These are phyloP conservation scores for Semicossyphus pulcher DNA, from an alignment of 2,113 vertebrate genomes.

Conservation along the genomic window DNA sequence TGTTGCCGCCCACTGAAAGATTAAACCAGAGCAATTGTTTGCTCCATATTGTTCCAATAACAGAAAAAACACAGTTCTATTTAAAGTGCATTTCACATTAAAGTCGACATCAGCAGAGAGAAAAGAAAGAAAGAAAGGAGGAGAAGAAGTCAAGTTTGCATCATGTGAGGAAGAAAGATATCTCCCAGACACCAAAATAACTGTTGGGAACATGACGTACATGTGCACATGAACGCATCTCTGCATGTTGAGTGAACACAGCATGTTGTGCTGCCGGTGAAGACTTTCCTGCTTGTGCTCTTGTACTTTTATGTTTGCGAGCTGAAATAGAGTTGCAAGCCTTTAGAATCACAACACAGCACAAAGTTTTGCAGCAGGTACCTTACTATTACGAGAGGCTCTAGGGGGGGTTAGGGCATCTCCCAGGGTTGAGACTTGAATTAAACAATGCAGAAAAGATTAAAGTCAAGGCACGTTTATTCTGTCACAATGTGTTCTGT, in stretches of 20 bases:
- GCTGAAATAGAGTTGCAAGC: not conserved
- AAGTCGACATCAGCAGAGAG: constrained; percentile 4
- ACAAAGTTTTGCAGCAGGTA: too few relatives aligned
- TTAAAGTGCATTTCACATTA: constrained; percentile 21
- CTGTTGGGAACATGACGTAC: not conserved
- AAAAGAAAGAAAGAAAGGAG: constrained; percentile 8
- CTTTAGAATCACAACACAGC: not conserved
- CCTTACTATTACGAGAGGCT: too few relatives aligned
- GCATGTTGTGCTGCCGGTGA: not conserved
- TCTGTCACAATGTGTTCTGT: too few relatives aligned
- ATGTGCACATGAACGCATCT: constrained; percentile 20
- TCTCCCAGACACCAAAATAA: constrained; percentile 7
- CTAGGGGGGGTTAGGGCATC: too few relatives aligned
- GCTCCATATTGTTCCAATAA: constrained; percentile 11
- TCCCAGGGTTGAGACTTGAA: not conserved
- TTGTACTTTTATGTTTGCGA: not conserved
- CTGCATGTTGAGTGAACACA: not conserved
- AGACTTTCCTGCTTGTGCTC: not conserved
- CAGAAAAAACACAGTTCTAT: constrained; percentile 39
- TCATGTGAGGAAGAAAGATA: not conserved
- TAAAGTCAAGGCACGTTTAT: too few relatives aligned
- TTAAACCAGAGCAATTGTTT: constrained; percentile 42
- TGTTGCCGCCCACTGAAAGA: constrained; percentile 54
- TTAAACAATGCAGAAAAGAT: too few relatives aligned
- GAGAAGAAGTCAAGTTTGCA: not conserved